Evolutionary conservation across 2,797 vertebrate species (phyloP).

Genomic region (Malacoraja senta): DNA sequence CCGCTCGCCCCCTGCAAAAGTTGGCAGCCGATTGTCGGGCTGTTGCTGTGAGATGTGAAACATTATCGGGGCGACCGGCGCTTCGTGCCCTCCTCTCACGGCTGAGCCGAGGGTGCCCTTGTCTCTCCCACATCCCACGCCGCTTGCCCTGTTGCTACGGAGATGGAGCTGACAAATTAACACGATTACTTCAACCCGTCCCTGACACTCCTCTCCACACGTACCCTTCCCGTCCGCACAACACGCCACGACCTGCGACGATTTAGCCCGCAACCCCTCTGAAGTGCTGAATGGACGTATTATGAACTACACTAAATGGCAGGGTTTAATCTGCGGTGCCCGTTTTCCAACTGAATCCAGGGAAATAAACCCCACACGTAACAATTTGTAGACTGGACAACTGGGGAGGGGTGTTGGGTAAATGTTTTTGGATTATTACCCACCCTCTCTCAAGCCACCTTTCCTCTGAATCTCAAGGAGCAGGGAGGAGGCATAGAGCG

Average conservation of each 20-base stretch:
- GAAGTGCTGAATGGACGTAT: background rate
- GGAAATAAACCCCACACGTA: background rate
- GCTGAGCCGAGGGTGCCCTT: too few species aligned
- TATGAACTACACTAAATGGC: too few species aligned
- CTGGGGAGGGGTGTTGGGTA: background rate
- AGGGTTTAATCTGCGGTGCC: background rate
- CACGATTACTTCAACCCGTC: background rate
- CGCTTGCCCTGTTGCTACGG: slow-evolving; percentile 35
- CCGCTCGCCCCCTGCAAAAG: too few species aligned
- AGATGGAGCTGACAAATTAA: slow-evolving; percentile 33
- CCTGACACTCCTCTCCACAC: background rate
- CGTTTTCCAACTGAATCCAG: background rate
- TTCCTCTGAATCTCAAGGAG: background rate
- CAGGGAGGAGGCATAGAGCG: background rate
- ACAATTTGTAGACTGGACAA: background rate
- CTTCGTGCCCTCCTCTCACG: too few species aligned
- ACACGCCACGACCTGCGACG: background rate
- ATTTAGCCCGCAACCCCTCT: too few species aligned
- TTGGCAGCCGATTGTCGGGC: too few species aligned
- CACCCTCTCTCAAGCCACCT: background rate
- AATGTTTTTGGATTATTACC: background rate
- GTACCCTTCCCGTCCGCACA: background rate
- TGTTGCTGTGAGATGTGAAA: too few species aligned
- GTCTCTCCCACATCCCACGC: background rate
- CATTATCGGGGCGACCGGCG: too few species aligned